Base-by-base conservation (phyloP, 2,113 vertebrate genomes). In the Seriola dumerili region DNA sequence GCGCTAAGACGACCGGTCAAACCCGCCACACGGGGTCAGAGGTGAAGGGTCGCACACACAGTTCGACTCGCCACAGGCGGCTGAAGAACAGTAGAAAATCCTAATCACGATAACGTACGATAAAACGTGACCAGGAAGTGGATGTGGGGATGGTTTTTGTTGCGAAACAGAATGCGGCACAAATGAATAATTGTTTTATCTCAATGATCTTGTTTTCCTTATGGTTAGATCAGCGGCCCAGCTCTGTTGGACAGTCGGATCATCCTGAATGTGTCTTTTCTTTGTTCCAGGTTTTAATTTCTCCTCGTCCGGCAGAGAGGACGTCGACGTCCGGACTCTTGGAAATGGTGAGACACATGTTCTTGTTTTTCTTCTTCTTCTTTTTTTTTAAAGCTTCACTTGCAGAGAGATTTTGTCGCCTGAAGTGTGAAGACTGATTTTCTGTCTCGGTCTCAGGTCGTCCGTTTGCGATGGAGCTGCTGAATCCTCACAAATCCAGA, bases 261-360 rank as follows among this genome's bases (percentile, higher is more conserved):
- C 40, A 10, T 52, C 6, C 36, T 54, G 23, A 40, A 23, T 8
- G 3, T 13, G n/a, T 16, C 13, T 4, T 34, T 29, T 5, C 76
- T 5, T 25, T 3, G 1, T 73, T 23, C 1, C 12, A 99, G 98
- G 96, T 84, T 99, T 99, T 92, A 99, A 99, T 91, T 99, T 99
- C 94, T 98, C 97, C 68, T 99, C 98, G 5, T 99, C 98, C 36
- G 98, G 98, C 80, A 96, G 98, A 92, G 98, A 99, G 94, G 98
- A 99, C 12, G 98, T 99, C 79, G 98, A 99, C 46, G 98, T 99
- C 21, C 95, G 98, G 84, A 99, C 98, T 2, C 93, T 99, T n/a
- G 98, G 98, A 89, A 98, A 96, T 0, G 98, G 98, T 99, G 94
- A 66, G 10, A 0, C 32, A 19, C 3, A 1, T 23, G 29, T 29